Base-by-base conservation (phyloP, 2,888 invertebrate genomes). In the Chymomyza procnemis region DNA sequence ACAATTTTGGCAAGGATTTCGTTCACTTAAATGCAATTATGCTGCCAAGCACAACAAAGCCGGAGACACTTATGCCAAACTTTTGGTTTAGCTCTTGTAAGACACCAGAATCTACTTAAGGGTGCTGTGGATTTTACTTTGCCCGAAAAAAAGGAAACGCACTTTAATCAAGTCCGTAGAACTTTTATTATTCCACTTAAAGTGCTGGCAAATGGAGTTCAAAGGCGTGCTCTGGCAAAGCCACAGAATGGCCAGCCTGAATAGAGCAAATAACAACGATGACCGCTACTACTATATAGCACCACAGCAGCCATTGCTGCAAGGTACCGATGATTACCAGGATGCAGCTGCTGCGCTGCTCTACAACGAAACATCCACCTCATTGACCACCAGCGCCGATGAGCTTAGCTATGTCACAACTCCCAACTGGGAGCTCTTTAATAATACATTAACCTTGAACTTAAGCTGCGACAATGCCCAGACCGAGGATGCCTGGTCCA, bases 401-500 rank as follows among this genome's bases (percentile, higher is more conserved):
- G 65, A 19, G 16, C 46, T 46, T 18, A 50, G 55, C 52, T 60
- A 59, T 22, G 14, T 30, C 12, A 41, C 47, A 12, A 59, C 47
- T 14, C 34, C 46, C 46, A 18, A 19, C 12, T 56, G 30, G 1
- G 75, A 71, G 4, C 64, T 41, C 61, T 69, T 74, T 61, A 87
- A 84, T 64, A 69, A 70, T 47, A 82, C 86, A 2, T 50, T 74
- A 4, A 26, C 79, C 47, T 69, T 72, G 57, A 79, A 84, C 69
- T 81, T 85, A 21, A 85, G 85, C 61, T 90, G 90, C 75, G 81
- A 79, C 34, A 83, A 84, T n/a, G 61, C 48, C 3, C 69, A 74
- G n/a, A 80, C 80, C 55, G 85, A 78, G 52, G 86, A 85, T 12
- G 72, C 84, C 14, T 83, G 89, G 78, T 90, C 91, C 90, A 93